Conservation (phyloP, 2,888 invertebrate species). For the Dorcus parallelipipedus region DNA sequence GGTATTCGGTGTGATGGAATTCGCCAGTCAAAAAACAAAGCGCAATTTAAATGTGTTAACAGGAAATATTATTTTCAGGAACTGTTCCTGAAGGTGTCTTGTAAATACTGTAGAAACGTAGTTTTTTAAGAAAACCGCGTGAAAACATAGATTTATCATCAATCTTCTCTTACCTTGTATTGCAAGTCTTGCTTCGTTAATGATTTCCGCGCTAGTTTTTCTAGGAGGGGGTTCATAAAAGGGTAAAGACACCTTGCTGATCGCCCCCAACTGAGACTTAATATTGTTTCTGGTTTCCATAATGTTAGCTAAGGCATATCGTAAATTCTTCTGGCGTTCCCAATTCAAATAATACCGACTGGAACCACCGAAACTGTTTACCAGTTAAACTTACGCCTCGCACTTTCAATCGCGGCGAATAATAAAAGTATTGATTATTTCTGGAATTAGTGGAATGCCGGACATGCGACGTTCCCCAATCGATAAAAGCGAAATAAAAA, state of each 20-base stretch:
- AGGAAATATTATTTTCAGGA: too few species aligned
- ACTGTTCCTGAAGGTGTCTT: too few species aligned
- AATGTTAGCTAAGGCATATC: background rate
- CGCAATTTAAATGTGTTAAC: too few species aligned
- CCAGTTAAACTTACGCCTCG: background rate
- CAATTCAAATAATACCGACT: background rate
- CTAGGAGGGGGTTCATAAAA: conserved; percentile 61
- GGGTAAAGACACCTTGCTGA: conserved; percentile 41
- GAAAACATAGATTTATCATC: conserved; percentile 5
- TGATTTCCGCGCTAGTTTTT: conserved; percentile 77
- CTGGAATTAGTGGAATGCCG: conserved; percentile 31
- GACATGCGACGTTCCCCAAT: conserved; percentile 31
- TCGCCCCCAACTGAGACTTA: conserved; percentile 13
- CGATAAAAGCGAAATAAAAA: conserved; percentile 22
- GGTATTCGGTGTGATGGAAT: too few species aligned
- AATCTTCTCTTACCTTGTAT: conserved; percentile 38
- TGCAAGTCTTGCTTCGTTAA: conserved; percentile 72
- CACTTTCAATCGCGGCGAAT: conserved; percentile 14
- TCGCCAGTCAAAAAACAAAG: too few species aligned
- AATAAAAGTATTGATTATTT: conserved; percentile 41
- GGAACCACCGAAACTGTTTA: background rate
- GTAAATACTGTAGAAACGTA: background rate
- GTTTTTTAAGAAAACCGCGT: background rate
- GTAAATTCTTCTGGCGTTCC: background rate
- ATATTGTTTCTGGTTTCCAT: conserved; percentile 3